Evolutionary conservation across 2,888 invertebrate species (phyloP).

Genomic region (Agrochola litura): DNA sequence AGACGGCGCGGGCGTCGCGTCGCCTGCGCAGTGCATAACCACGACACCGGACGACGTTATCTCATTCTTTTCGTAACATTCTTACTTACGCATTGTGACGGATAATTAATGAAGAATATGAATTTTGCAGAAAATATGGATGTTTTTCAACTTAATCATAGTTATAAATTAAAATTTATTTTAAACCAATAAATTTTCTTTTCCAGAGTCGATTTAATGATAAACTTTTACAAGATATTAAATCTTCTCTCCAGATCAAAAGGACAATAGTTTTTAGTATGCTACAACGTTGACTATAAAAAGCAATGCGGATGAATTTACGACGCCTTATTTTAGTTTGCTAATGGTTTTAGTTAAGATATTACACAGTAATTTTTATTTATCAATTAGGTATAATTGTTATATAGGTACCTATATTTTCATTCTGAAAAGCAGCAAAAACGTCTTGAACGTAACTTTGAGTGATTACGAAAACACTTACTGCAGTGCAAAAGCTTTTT

Average conservation of each 20-base stretch:
- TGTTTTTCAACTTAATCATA: not conserved
- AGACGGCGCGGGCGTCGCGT: constrained; percentile 53
- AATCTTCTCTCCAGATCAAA: not conserved
- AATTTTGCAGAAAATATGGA: not conserved
- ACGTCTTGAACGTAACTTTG: not conserved
- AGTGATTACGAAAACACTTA: not conserved
- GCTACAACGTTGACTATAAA: not conserved
- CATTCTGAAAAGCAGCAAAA: not conserved
- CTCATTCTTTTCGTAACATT: constrained; percentile 46
- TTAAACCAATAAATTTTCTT: too few relatives aligned
- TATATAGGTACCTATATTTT: not conserved
- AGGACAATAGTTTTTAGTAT: not conserved
- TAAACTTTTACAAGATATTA: too few relatives aligned
- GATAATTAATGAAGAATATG: not conserved
- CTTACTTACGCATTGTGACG: constrained; percentile 1
- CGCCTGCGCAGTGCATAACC: constrained; percentile 43
- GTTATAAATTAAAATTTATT: too few relatives aligned
- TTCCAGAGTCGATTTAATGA: too few relatives aligned
- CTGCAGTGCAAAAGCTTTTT: constrained; percentile 4
- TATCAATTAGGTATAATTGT: too few relatives aligned
- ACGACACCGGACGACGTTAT: constrained; percentile 31
- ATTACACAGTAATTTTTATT: not conserved
- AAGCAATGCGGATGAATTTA: not conserved
- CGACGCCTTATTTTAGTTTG: not conserved
- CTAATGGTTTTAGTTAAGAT: not conserved